A percentile compares a stretch with the other conserved stretches of the same genome.
phyloP scores from a whole-genome alignment of 2,797 vertebrate species.

The Gallinago solitaria region DNA sequence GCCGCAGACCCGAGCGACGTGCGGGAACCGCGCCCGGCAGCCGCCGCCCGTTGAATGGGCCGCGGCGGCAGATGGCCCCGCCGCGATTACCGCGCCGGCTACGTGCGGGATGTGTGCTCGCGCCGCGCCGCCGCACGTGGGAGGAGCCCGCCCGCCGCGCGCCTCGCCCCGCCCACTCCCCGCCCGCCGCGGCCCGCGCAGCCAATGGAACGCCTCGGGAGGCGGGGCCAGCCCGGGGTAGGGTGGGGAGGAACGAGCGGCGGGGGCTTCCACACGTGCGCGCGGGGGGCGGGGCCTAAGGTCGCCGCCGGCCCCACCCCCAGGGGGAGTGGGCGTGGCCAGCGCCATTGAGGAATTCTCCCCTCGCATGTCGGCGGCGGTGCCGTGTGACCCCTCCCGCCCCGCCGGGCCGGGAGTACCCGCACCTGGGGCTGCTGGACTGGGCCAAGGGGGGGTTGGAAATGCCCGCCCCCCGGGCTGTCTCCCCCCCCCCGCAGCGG shows the following conservation, averaged over 20 bases:
- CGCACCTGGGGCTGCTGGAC: neutral
- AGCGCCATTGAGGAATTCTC: slow-evolving; percentile 81
- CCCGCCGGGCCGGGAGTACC: no score
- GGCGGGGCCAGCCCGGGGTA: neutral
- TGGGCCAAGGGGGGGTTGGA: neutral
- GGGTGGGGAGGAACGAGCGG: neutral
- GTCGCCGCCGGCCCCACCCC: neutral
- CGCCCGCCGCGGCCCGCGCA: rapidly evolving
- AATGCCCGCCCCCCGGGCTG: neutral
- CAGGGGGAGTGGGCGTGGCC: neutral
- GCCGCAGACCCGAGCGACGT: no score
- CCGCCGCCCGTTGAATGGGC: neutral
- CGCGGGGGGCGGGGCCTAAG: neutral
- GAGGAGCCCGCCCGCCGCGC: neutral
- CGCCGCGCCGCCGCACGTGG: slow-evolving; percentile 39
- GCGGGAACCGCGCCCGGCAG: neutral
- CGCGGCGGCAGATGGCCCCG: slow-evolving; percentile 27
- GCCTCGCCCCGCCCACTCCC: neutral
- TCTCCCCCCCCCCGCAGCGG: neutral
- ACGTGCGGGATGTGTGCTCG: slow-evolving; percentile 83
- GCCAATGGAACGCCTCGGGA: neutral
- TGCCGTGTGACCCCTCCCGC: no score
- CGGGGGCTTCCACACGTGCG: neutral
- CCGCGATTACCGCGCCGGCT: slow-evolving; percentile 33
- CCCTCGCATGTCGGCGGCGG: slow-evolving; percentile 55